Evolutionary conservation across 1,140 invertebrate species (phyloP), one percentile per base, ranked within the genome.

Genomic region (Brachionus rotundiformis): DNA sequence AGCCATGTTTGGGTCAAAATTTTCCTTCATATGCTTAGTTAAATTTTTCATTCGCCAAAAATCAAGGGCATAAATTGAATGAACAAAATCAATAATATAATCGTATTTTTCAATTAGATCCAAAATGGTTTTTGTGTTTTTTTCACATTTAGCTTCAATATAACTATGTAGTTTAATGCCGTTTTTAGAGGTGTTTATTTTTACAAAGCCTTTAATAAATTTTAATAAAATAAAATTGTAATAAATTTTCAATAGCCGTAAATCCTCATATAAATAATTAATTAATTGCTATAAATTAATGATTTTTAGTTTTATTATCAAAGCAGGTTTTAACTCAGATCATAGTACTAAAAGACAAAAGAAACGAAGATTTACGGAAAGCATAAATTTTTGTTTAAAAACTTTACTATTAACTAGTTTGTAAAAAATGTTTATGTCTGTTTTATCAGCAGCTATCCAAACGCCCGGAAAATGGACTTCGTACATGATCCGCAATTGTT

Each of bases 21-120:
- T 16, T 8, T 81, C 31, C 6, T 23, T 7, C 3, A 49, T 23
- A n/a, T 6, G 47, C 6, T 47, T n/a, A 19, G 11, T 7, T n/a
- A 63, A 39, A 23, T 63, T 19, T n/a, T 5, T 19, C 7, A 65
- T 36, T 47, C 23, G 16, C 8, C 41, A 16, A 29, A 44, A 41
- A 68, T 81, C 79, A 11, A 41, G 31, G 8, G 79, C 29, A 29
- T 49, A 44, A 25, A 81, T 41, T n/a, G 79, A 63, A 65, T 81
- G 79, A 13, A 81, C 31, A 16, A 81, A 49, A 5, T 68, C 59
- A 29, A 81, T 68, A 4, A 29, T 29, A 31, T 44, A 0, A 27
- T 19, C 29, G 23, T 54, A 59, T 39, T 59, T 33, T 27, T 19
- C 19, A 10, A 79, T 25, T 11, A 79, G 25, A 41, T 36, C 4